These are phyloP conservation scores for Hydrotaea diabolus DNA, from an alignment of 2,888 invertebrate species.

Conservation along the genomic window DNA sequence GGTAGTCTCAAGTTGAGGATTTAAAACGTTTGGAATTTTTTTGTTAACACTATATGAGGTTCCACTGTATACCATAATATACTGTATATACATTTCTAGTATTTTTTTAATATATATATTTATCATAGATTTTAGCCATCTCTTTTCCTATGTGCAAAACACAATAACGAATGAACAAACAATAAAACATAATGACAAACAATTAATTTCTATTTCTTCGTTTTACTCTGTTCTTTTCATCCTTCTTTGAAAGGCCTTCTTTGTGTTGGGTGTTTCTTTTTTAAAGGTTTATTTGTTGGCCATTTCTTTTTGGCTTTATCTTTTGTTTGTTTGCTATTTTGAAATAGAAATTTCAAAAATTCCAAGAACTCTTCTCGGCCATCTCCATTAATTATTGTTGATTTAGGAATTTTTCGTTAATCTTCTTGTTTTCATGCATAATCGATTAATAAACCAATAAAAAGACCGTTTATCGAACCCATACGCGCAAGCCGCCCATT, in stretches of 20 bases:
- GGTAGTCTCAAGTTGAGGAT: no score
- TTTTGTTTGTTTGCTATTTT: neutral
- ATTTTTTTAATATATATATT: conserved; percentile 7
- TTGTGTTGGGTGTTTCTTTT: neutral
- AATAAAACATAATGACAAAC: conserved; percentile 25
- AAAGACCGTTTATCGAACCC: no score
- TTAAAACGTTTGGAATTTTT: no score
- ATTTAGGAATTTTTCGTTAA: conserved; percentile 39
- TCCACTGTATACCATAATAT: neutral
- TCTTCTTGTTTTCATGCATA: neutral
- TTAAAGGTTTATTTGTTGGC: neutral
- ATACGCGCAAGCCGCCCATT: no score
- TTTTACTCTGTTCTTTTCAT: neutral
- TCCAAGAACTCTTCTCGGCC: neutral
- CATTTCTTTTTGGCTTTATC: neutral
- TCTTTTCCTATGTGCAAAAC: conserved; percentile 7
- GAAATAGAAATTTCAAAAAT: conserved; percentile 5
- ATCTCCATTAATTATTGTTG: conserved; percentile 9
- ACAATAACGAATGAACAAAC: neutral
- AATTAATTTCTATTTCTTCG: neutral
- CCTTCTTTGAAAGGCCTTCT: neutral
- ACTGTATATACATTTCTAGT: neutral
- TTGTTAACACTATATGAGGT: no score
- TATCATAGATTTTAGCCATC: conserved; percentile 8
- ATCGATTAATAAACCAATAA: conserved; percentile 1